These are phyloP conservation scores for Cryptus viduatorius DNA, from an alignment of 2,888 invertebrate species.

Conservation along the genomic window DNA sequence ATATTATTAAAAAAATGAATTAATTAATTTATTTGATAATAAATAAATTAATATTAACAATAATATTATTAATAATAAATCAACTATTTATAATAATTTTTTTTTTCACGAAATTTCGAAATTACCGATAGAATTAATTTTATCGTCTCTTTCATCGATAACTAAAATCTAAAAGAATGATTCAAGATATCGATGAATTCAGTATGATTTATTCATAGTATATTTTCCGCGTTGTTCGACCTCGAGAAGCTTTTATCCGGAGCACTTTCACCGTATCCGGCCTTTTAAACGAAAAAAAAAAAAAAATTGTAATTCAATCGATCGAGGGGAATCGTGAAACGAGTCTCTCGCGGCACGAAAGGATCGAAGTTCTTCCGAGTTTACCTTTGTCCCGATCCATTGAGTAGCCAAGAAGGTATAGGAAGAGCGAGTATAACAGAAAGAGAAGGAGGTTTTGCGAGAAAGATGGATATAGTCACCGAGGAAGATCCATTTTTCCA, in stretches of 20 bases:
- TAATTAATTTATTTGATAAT: neutral
- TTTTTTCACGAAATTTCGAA: neutral
- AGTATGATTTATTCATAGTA: slow-evolving; percentile 39
- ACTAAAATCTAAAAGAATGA: neutral
- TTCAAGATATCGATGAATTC: neutral
- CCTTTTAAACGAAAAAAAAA: slow-evolving; percentile 47
- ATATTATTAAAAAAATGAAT: no score
- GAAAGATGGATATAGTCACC: slow-evolving; percentile 11
- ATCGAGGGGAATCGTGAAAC: slow-evolving; percentile 60
- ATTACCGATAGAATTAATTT: slow-evolving; percentile 12
- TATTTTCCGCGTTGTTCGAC: slow-evolving; percentile 19
- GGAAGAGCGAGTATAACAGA: slow-evolving; percentile 63
- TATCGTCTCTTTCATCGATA: neutral
- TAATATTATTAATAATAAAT: no score
- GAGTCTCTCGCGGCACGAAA: slow-evolving; percentile 58
- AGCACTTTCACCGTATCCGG: slow-evolving; percentile 66
- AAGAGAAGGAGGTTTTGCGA: slow-evolving; percentile 55
- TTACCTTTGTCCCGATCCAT: slow-evolving; percentile 65
- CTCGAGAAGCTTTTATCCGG: slow-evolving; percentile 44
- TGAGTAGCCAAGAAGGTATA: slow-evolving; percentile 59
- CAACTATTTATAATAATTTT: no score
- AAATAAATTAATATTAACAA: no score
- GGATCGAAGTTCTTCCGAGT: slow-evolving; percentile 60
- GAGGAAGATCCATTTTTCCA: slow-evolving; percentile 74
- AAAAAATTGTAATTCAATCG: slow-evolving; percentile 75